Evolutionary conservation across 2,797 vertebrate genomes (phyloP).

Genomic region (Nannoperca australis): DNA sequence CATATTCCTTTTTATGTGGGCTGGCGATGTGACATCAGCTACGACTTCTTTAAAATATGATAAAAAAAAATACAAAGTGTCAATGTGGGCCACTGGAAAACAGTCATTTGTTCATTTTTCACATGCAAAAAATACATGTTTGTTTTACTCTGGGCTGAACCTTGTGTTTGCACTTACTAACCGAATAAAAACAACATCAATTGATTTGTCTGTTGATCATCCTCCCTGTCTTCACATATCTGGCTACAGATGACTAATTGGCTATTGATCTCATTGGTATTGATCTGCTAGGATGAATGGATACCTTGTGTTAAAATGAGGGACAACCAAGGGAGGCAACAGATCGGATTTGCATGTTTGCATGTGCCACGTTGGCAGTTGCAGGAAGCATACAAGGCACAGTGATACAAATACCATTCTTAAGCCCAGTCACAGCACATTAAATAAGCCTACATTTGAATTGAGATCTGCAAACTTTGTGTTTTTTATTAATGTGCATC

Average conservation of each 20-base stretch:
- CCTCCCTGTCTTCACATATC: not conserved
- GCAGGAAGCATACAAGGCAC: not conserved
- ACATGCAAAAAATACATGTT: not conserved
- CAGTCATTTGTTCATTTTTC: not conserved
- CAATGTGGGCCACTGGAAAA: not conserved
- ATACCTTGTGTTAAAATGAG: slow-evolving; percentile 25
- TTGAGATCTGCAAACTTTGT: not conserved
- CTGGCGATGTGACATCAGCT: not conserved
- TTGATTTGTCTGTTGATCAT: slow-evolving; percentile 35
- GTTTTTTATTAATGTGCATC: not conserved
- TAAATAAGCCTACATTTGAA: not conserved
- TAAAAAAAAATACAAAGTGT: not conserved
- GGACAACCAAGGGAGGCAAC: not conserved
- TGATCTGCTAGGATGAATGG: slow-evolving; percentile 54
- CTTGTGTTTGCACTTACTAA: not conserved
- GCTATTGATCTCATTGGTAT: slow-evolving; percentile 54
- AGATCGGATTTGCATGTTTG: slow-evolving; percentile 2
- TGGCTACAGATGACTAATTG: slow-evolving; percentile 32
- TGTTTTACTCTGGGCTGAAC: not conserved
- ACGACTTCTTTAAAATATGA: not conserved
- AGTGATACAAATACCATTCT: not conserved
- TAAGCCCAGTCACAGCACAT: not conserved
- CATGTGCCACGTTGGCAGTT: not conserved
- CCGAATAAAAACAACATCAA: not conserved
- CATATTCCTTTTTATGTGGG: not conserved